Percentiles rank a stretch among this genome's conserved stretches.
These are phyloP conservation scores for Oreotrochilus melanogaster DNA, from an alignment of 2,113 vertebrate species.

Conservation along the genomic window DNA sequence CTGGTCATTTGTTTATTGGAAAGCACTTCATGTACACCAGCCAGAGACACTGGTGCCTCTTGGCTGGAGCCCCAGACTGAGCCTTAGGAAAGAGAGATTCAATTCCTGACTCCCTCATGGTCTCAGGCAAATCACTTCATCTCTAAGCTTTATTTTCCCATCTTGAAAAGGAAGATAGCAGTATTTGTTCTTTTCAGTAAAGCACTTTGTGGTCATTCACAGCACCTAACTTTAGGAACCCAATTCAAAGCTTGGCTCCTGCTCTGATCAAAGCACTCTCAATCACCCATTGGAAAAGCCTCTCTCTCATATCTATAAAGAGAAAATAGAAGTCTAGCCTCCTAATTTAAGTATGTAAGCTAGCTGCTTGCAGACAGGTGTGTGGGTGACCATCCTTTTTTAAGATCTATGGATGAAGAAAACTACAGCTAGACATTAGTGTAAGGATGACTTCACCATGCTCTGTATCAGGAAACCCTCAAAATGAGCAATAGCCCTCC, in stretches of 20 bases:
- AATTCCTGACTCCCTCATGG: neutral
- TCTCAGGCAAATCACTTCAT: neutral
- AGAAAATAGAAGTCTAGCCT: neutral
- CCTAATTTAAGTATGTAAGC: constrained; percentile 24
- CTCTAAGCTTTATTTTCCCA: constrained; percentile 15
- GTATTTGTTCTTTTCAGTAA: constrained; percentile 16
- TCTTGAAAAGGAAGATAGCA: neutral
- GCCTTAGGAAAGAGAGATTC: constrained; percentile 1
- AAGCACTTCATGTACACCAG: neutral
- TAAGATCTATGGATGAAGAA: neutral
- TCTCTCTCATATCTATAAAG: neutral
- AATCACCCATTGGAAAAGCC: neutral
- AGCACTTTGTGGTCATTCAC: constrained; percentile 16
- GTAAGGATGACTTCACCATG: constrained; percentile 18
- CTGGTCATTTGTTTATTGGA: constrained; percentile 18
- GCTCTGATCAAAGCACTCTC: constrained; percentile 12
- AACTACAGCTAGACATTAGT: neutral
- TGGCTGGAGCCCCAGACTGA: constrained; percentile 20
- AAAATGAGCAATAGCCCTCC: constrained; percentile 30
- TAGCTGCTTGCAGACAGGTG: neutral
- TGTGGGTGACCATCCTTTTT: neutral
- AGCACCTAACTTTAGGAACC: constrained; percentile 3
- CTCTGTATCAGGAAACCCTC: neutral
- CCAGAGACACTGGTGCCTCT: neutral
- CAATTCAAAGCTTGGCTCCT: constrained; percentile 20